These are phyloP conservation scores for Ammospiza caudacuta DNA, from an alignment of 2,113 vertebrate genomes.

Conservation along the genomic window DNA sequence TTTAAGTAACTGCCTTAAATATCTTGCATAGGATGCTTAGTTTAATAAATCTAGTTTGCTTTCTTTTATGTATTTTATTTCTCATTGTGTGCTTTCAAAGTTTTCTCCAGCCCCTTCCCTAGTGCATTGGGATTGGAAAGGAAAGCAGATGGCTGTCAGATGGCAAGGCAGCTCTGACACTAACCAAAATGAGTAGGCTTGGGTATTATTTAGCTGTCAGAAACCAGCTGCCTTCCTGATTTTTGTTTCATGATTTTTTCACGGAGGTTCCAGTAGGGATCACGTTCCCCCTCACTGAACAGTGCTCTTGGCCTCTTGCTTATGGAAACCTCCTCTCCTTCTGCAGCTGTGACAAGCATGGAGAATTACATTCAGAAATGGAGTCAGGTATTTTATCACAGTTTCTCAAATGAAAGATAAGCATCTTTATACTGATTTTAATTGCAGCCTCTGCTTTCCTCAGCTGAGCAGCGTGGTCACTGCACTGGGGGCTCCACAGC, in stretches of 20 bases:
- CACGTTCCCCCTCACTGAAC: accelerated
- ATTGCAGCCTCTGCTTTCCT: background rate
- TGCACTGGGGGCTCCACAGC: too few relatives aligned
- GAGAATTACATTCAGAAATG: background rate
- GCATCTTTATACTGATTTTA: background rate
- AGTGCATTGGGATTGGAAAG: background rate
- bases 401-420: background rate
- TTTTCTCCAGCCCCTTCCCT: background rate
- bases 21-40: background rate
- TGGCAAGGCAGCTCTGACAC: background rate
- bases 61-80: background rate
- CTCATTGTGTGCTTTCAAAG: background rate
- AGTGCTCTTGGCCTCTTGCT: background rate
- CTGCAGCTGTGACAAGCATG: background rate
- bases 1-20: background rate
- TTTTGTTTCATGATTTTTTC: background rate
- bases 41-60: background rate
- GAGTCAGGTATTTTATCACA: background rate
- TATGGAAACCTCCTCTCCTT: accelerated
- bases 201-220: background rate
- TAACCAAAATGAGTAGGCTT: background rate
- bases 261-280: background rate
- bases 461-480: too few relatives aligned
- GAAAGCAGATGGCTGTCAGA: background rate
- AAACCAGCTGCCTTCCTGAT: background rate